Evolutionary conservation across 1,140 invertebrate genomes (phyloP).

Genomic region (Stratiolaelaps scimitus): DNA sequence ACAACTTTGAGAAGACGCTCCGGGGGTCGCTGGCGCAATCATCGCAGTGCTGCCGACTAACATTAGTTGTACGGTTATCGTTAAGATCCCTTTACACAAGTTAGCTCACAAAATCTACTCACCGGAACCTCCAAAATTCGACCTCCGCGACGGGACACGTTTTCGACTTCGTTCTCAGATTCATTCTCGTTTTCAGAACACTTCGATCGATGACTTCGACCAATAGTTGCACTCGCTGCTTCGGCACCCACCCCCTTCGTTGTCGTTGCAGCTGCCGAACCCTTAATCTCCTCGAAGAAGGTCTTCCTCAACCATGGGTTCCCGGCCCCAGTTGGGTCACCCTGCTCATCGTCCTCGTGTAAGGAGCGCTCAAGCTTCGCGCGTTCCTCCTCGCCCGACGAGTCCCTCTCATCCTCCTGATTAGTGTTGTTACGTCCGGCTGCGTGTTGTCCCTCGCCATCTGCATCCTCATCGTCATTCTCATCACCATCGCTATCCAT

Average conservation of each 20-base stretch:
- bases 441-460: neutral
- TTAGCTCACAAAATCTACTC: neutral
- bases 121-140: too few relatives aligned
- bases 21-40: too few relatives aligned
- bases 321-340: neutral
- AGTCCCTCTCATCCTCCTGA: too few relatives aligned
- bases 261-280: neutral
- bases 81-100: too few relatives aligned
- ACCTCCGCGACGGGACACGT: too few relatives aligned
- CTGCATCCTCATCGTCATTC: neutral
- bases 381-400: conserved; percentile 1
- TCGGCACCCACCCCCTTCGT: neutral
- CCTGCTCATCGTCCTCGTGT: conserved; percentile 2
- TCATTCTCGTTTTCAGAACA: too few relatives aligned
- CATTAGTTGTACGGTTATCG: too few relatives aligned
- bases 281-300: conserved; percentile 11
- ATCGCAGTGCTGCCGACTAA: too few relatives aligned
- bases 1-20: too few relatives aligned
- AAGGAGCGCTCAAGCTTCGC: neutral
- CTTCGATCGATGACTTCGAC: too few relatives aligned
- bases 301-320: conserved; percentile 22
- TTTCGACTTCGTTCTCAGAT: too few relatives aligned
- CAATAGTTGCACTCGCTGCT: neutral
- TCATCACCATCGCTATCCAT: neutral
- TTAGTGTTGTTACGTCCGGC: too few relatives aligned